Base-by-base conservation (phyloP, 1,140 invertebrate genomes). In the Laupala kohalensis region DNA sequence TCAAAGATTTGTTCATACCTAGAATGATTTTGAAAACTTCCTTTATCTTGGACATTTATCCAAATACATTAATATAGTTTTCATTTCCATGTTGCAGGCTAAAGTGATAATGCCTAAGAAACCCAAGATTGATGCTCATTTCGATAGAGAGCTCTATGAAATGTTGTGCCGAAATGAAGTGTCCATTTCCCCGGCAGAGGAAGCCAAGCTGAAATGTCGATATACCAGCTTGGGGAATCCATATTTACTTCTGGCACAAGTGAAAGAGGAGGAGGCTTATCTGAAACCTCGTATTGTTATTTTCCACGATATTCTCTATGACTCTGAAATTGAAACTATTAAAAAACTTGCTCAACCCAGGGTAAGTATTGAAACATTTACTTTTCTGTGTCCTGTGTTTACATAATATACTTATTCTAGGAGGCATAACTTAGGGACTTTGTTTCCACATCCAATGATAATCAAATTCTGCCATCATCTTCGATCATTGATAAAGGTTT, bases 211-310 rank as follows among this genome's bases (percentile, higher is more conserved):
- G 19, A 88, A 86, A 73, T 99, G 96, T 81, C 87, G 88, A 63
- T 98, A 97, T 79, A 82, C 88, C 2, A 84, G 84, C 73, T 87
- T 89, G 30, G 74, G 76, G 19, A 76, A 82, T 77, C 91, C 93
- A 2, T 94, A 90, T 77, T 80, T 96, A 13, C 86, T 87, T 69
- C 81, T 98, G 53, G 91, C 88, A 0, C 96, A 95, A 1, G 86
- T 97, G 70, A 98, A 98, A 81, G 87, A 95, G 78, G 97, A 99
- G 81, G 89, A 95, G 77, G 87, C 92, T 63, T 92, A 90, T 79
- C 80, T 91, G 25, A 86, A 93, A 24, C 97, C 97, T 0, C 87
- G 89, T 70, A 91, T 99, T 76, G 87, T 94, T 29, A 84, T 98
- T 27, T 98, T 92, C 81, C 90, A 97, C 80, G 88, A 97, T 75